Conservation (phyloP, 1,140 invertebrate genomes). For the Heliothis virescens region DNA sequence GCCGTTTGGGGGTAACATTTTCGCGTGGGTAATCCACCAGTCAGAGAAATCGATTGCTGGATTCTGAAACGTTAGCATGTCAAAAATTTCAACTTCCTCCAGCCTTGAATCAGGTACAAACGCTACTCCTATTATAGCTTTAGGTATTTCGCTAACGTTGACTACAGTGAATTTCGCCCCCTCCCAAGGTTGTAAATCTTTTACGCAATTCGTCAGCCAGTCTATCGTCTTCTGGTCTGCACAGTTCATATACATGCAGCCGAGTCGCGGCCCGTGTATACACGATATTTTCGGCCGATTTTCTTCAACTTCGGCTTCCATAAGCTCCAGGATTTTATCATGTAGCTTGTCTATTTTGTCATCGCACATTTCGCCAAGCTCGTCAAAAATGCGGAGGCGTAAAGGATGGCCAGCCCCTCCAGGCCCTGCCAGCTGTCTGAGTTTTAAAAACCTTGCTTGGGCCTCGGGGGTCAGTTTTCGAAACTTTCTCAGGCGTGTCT, state of each 20-base stretch:
- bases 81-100: background rate
- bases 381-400: background rate
- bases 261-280: background rate
- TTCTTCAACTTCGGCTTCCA: background rate
- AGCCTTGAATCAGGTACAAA: background rate
- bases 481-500: background rate
- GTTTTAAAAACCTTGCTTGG: background rate
- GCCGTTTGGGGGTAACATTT: background rate
- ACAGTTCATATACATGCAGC: background rate
- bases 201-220: background rate
- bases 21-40: background rate
- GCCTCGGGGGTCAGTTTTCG: background rate
- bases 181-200: slow-evolving; percentile 12
- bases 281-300: background rate
- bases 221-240: background rate
- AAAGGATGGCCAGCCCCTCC: background rate
- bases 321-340: slow-evolving; percentile 7
- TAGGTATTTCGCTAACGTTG: background rate
- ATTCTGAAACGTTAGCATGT: background rate
- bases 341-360: background rate
- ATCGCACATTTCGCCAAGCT: background rate
- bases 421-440: background rate
- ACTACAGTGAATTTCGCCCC: background rate
- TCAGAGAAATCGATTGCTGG: background rate
- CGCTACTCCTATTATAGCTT: background rate